These are phyloP conservation scores for Drosophila tristis DNA, from an alignment of 1,140 invertebrate genomes.

Conservation along the genomic window DNA sequence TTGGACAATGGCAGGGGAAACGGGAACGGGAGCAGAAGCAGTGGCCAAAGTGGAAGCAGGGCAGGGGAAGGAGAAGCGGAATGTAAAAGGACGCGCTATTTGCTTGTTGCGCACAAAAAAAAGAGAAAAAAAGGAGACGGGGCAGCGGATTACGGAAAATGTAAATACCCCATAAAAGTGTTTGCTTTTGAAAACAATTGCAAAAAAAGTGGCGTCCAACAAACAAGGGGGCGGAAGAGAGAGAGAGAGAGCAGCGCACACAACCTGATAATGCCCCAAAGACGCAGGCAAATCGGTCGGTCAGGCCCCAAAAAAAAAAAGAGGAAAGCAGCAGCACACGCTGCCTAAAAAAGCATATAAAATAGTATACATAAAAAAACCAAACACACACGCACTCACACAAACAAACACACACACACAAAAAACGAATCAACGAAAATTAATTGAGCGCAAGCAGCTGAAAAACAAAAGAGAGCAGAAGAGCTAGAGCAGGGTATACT, in stretches of 20 bases:
- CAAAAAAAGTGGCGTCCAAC: constrained; percentile 39
- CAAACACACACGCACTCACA: constrained; percentile 37
- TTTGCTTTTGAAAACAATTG: constrained; percentile 25
- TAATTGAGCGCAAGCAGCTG: constrained; percentile 76
- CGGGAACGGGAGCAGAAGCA: neutral
- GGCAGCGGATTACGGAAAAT: constrained; percentile 3
- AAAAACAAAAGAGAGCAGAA: constrained; percentile 51
- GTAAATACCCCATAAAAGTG: constrained; percentile 24
- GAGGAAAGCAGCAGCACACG: constrained; percentile 35
- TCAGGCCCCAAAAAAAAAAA: constrained; percentile 57
- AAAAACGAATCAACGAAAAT: constrained; percentile 81
- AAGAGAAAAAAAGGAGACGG: constrained; percentile 20
- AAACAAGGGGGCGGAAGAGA: neutral
- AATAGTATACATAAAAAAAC: constrained; percentile 79
- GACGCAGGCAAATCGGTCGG: constrained; percentile 27
- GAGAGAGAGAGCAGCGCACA: constrained; percentile 19
- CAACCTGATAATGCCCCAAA: constrained; percentile 31
- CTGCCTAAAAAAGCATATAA: constrained; percentile 57
- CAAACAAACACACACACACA: constrained; percentile 32
- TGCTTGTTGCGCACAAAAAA: constrained; percentile 48
- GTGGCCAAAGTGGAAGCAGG: neutral
- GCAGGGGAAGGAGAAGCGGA: constrained; percentile 12
- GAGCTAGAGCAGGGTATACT: too few species aligned
- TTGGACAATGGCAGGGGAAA: constrained; percentile 40
- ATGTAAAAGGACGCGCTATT: constrained; percentile 30